Conservation (phyloP, 2,797 vertebrate genomes). For the Lophius americanus region DNA sequence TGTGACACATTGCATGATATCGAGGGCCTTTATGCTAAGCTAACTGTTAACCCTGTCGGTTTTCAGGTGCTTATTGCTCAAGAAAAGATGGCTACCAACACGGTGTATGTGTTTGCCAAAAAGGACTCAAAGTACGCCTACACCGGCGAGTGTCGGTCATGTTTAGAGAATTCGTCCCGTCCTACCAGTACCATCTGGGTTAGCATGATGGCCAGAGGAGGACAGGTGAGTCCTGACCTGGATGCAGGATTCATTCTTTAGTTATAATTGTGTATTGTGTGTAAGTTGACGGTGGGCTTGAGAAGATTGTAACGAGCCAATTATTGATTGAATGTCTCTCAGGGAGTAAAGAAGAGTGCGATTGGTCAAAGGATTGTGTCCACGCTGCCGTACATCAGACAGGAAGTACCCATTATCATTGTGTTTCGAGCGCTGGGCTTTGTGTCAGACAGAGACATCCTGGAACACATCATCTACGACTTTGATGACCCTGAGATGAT, state of each 20-base stretch:
- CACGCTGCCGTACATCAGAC: slow-evolving; percentile 95
- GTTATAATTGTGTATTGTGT: too few species aligned
- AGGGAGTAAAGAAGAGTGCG: slow-evolving; percentile 98
- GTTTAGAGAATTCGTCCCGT: slow-evolving; percentile 96
- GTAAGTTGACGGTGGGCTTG: too few species aligned
- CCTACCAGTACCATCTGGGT: slow-evolving; percentile 99
- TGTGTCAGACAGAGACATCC: slow-evolving; percentile 96
- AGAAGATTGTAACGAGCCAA: neutral
- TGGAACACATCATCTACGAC: slow-evolving; percentile 99
- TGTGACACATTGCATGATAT: neutral
- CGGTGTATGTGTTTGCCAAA: slow-evolving; percentile 98
- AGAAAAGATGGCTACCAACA: slow-evolving; percentile 99
- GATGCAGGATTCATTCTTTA: neutral
- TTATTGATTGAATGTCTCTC: slow-evolving; percentile 1
- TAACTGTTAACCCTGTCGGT: neutral
- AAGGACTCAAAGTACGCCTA: slow-evolving; percentile 99
- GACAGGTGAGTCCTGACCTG: slow-evolving; percentile 85
- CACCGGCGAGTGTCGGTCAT: slow-evolving; percentile 96
- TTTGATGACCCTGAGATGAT: slow-evolving; percentile 99
- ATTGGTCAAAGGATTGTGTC: slow-evolving; percentile 98
- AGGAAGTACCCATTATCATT: slow-evolving; percentile 99
- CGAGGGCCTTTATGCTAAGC: neutral
- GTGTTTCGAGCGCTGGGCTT: slow-evolving; percentile 96
- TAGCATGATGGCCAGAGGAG: slow-evolving; percentile 99
- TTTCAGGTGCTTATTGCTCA: slow-evolving; percentile 96